Base-by-base conservation (phyloP, 2,888 invertebrate species). In the Drosophila algonquin region DNA sequence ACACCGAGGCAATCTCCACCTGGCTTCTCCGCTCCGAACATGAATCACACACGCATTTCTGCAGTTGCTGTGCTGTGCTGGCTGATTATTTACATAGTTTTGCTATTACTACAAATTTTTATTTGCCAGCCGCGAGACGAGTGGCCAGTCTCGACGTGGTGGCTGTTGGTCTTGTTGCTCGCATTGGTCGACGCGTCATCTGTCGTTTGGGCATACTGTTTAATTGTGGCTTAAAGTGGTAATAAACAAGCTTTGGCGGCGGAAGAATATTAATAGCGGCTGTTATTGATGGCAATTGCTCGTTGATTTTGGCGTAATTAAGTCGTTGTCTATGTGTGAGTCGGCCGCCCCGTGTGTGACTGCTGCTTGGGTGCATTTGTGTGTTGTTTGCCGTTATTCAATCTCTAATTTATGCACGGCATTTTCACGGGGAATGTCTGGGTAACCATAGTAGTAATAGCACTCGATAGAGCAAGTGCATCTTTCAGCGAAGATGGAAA, bases 271-370 rank as follows among this genome's bases (percentile, higher is more conserved):
- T 89, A 87, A 87, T 89, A 84, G 87, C 73, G 80, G 81, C 73
- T 84, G 90, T 89, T 90, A 89, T 89, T 89, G 90, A 89, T 89
- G 89, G 89, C 89, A 90, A 89, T 87, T 89, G 86, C 80, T 89
- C 87, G 89, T 87, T 89, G 85, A 89, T 79, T 89, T 83, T 87
- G 89, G 87, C 89, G 89, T 89, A 89, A 89, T 89, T 89, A 89
- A 89, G 89, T 89, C 90, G 89, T 89, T 87, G 87, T 81, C 81
- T 73, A 44, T 73, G 48, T 69, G 50, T 40, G 46, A 57, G 47
- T 64, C 27, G 4, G 16, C 30, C 55, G 40, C 50, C 30, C 4
- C 9, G 9, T 30, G 30, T 9, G 10, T 32, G 24, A 24, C 24
- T 24, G 24, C 5, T 24, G 24, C 24, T 5, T 4, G 24, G 12